Evolutionary conservation across 2,888 invertebrate species (phyloP).

Genomic region (Lymantria dispar): DNA sequence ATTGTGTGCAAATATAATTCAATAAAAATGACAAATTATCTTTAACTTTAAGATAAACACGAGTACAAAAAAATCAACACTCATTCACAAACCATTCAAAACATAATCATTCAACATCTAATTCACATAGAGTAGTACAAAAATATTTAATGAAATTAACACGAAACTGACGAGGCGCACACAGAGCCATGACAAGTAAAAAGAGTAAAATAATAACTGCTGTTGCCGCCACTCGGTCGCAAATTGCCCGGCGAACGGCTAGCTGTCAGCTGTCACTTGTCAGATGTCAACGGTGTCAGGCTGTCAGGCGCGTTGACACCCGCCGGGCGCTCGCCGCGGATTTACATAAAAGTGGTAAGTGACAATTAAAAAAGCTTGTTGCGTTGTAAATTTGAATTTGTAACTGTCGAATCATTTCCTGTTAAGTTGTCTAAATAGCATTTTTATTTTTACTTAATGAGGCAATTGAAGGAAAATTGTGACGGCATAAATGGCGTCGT

Average conservation of each 20-base stretch:
- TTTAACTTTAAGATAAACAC: too few species aligned
- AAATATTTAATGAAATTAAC: constrained; percentile 34
- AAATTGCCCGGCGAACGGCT: constrained; percentile 65
- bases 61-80: too few species aligned
- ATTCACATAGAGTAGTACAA: constrained; percentile 2
- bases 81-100: constrained; percentile 6
- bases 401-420: constrained; percentile 35
- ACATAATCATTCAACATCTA: constrained; percentile 10
- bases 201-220: constrained; percentile 51
- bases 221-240: constrained; percentile 53
- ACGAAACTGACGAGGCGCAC: constrained; percentile 32
- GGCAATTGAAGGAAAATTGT: background rate
- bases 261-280: constrained; percentile 69
- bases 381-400: constrained; percentile 38
- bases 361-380: constrained; percentile 63
- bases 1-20: too few species aligned
- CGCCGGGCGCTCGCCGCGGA: constrained; percentile 57
- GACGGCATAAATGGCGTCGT: background rate
- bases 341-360: constrained; percentile 72
- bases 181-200: constrained; percentile 28
- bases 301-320: constrained; percentile 54
- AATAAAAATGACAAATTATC: too few species aligned
- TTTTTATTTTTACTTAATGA: background rate
- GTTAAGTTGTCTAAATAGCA: constrained; percentile 12
- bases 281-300: constrained; percentile 62